Percentiles rank a stretch among this genome's conserved stretches.
phyloP scores from a whole-genome alignment of 2,797 vertebrate species.

The Allenopithecus nigroviridis region DNA sequence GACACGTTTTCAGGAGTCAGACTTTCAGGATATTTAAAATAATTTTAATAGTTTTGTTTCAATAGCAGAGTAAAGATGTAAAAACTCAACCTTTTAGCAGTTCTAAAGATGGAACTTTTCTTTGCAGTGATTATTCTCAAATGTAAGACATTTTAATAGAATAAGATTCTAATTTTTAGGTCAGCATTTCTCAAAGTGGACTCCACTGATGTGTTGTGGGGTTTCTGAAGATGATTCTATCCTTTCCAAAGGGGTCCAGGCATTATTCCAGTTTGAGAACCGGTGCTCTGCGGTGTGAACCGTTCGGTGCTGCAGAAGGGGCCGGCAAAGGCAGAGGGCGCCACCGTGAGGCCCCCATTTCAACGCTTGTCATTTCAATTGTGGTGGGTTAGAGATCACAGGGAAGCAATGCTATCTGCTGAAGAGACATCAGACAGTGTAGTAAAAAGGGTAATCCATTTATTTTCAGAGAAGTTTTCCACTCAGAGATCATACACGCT shows the following conservation, averaged over 20 bases:
- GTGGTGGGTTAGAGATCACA: slow-evolving; percentile 87
- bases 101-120: background rate
- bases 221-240: background rate
- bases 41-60: slow-evolving; percentile 25
- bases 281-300: rapidly evolving
- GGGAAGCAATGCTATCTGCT: slow-evolving; percentile 80
- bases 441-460: slow-evolving; percentile 88
- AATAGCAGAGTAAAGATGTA: background rate
- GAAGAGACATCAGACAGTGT: slow-evolving; percentile 85
- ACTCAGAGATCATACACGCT: slow-evolving; percentile 88
- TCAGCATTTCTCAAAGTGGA: background rate
- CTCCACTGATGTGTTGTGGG: background rate
- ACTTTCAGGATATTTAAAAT: background rate
- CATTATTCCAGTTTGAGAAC: slow-evolving; percentile 9
- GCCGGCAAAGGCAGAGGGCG: slow-evolving; percentile 80
- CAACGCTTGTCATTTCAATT: slow-evolving; percentile 88
- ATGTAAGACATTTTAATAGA: background rate
- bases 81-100: background rate
- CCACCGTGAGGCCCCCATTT: slow-evolving; percentile 82
- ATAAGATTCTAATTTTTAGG: background rate
- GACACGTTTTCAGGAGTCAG: background rate
- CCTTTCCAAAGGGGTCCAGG: background rate
- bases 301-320: background rate
- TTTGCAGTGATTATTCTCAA: background rate
- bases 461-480: slow-evolving; percentile 90